Percentiles rank a stretch among this genome's conserved stretches.
Conservation (phyloP, 2,797 vertebrate species). For the Esox lucius region DNA sequence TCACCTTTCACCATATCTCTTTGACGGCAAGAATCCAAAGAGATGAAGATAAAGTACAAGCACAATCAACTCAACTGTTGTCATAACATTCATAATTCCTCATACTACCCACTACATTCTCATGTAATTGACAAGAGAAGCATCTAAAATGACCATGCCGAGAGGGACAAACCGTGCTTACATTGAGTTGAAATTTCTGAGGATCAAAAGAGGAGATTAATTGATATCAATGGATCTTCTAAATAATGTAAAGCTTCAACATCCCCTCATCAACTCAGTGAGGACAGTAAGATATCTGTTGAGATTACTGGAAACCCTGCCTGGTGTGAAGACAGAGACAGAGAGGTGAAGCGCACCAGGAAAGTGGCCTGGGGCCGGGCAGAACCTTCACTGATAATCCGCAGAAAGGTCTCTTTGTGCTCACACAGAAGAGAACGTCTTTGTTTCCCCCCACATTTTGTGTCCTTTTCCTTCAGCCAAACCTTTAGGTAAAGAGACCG, state of each 20-base stretch:
- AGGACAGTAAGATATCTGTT: conserved; percentile 24
- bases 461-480: conserved; percentile 69
- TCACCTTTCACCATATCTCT: neutral
- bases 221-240: neutral
- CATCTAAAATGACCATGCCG: neutral
- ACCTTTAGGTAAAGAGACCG: conserved; percentile 63
- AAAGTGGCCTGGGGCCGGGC: conserved; percentile 50
- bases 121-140: neutral
- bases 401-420: conserved; percentile 63
- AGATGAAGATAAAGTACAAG: neutral
- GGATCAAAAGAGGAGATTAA: conserved; percentile 24
- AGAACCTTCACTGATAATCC: conserved; percentile 43
- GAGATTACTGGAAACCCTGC: conserved; percentile 41
- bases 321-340: conserved; percentile 22
- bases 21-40: neutral
- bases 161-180: neutral
- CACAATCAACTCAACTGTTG: neutral
- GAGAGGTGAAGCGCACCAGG: conserved; percentile 62
- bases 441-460: conserved; percentile 51
- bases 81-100: neutral
- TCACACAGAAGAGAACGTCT: conserved; percentile 61
- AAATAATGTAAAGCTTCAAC: conserved; percentile 7
- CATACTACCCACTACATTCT: neutral
- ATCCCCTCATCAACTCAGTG: conserved; percentile 10
- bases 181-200: neutral